Conservation (phyloP, 2,888 invertebrate species). For the Chloroclysta siterata region DNA sequence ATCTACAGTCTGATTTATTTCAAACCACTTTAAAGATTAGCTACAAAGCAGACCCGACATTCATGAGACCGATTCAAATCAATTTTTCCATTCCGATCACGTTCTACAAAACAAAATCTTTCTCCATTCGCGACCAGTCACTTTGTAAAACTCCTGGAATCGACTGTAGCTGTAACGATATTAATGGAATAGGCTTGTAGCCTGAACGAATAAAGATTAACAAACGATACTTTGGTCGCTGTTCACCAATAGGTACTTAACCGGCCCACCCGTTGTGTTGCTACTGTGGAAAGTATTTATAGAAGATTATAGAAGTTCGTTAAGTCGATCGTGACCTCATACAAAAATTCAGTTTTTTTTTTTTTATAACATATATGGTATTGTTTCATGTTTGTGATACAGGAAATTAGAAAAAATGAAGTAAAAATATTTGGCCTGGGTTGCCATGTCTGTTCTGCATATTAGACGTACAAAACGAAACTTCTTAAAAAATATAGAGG, state of each 20-base stretch:
- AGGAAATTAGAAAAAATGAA: no score
- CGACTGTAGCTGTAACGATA: constrained; percentile 19
- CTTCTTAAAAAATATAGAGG: no score
- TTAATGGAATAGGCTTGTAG: constrained; percentile 30
- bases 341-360: neutral
- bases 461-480: no score
- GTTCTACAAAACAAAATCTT: constrained; percentile 33
- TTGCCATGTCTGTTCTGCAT: no score
- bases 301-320: no score
- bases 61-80: constrained; percentile 20
- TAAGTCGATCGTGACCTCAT: neutral
- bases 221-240: constrained; percentile 14
- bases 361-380: no score
- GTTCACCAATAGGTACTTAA: neutral
- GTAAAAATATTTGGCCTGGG: no score
- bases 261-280: constrained; percentile 1
- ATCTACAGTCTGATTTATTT: neutral
- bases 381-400: no score
- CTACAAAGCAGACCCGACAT: constrained; percentile 11
- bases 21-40: constrained; percentile 20
- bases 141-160: constrained; percentile 25
- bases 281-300: neutral
- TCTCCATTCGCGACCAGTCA: constrained; percentile 22
- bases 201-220: constrained; percentile 21
- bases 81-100: constrained; percentile 28